These are phyloP conservation scores for Corapipo altera DNA, from an alignment of 2,113 vertebrate species.

Conservation along the genomic window DNA sequence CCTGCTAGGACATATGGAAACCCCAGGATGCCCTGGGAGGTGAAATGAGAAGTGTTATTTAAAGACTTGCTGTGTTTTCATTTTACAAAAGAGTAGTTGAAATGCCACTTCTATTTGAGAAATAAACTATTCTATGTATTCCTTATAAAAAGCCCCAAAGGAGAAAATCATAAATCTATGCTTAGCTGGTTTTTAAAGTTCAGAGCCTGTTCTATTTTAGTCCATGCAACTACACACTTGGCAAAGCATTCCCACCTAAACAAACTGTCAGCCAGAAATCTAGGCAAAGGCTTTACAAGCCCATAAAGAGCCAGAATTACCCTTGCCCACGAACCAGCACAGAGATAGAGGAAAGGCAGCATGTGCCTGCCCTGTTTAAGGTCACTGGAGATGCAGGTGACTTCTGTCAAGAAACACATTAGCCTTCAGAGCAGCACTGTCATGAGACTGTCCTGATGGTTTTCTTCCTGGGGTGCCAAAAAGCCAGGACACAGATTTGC, in stretches of 20 bases:
- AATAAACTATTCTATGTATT: background rate
- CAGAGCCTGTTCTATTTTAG: background rate
- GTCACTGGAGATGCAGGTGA: background rate
- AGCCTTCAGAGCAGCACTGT: background rate
- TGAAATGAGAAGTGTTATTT: background rate
- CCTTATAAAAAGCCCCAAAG: background rate
- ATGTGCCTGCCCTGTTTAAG: background rate
- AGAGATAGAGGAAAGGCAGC: background rate
- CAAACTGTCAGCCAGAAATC: background rate
- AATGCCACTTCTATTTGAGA: background rate
- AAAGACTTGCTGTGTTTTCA: background rate
- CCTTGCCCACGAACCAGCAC: background rate
- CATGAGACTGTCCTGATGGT: rapidly evolving
- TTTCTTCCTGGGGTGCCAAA: background rate
- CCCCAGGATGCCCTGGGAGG: background rate
- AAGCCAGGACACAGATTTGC: background rate
- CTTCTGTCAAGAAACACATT: background rate
- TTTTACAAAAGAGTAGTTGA: background rate
- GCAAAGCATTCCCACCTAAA: background rate
- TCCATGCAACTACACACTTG: background rate
- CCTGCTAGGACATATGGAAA: background rate
- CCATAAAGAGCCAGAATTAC: background rate
- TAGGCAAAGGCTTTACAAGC: background rate
- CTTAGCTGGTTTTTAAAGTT: background rate
- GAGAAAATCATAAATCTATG: background rate